Base-by-base conservation (phyloP, 2,888 invertebrate genomes). In the Epicampocera succincta region DNA sequence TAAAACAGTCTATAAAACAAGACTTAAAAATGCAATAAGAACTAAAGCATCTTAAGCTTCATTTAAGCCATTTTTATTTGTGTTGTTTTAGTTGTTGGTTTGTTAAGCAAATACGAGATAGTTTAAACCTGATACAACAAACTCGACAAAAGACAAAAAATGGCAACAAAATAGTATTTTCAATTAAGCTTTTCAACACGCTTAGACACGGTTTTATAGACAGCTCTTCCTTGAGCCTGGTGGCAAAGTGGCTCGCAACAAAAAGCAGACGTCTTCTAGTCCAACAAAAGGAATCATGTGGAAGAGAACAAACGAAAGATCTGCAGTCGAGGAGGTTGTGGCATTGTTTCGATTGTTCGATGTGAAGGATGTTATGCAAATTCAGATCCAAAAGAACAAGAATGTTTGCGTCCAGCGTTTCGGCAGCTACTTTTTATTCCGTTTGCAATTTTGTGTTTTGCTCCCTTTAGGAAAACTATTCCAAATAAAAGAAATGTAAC, bases 151-250 rank as follows among this genome's bases (percentile, higher is more conserved):
- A 17, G n/a, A 66, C 25, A 19, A 1, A 40, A 68, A 50, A 25
- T 33, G 6, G 72, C 73, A 68, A 68, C 44, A 61, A 56, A 74
- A 74, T 52, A 48, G 54, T 46, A 81, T 81, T 83, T 84, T 83
- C 84, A 84, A 84, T 84, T 84, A 83, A 84, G 83, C 83, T 83
- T 83, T 83, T 79, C 84, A 81, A 83, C 83, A 81, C 84, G 84
- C 81, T 81, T 68, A 81, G 61, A 72, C 72, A 73, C 68, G 68
- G 77, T 73, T 77, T 77, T 63, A 21, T 33, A 63, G 76, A 68
- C 81, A 68, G 40, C n/a, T 73, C 48, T 73, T 11, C 17, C 44
- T 38, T 13, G n/a, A 52, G 25, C 19, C 50, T 12, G 54, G 29
- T 6, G 44, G 25, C 42, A 29, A 21, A 33, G 15, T 42, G 12